phyloP scores from a whole-genome alignment of 2,113 vertebrate genomes.

The Orientallactaga bullata region DNA sequence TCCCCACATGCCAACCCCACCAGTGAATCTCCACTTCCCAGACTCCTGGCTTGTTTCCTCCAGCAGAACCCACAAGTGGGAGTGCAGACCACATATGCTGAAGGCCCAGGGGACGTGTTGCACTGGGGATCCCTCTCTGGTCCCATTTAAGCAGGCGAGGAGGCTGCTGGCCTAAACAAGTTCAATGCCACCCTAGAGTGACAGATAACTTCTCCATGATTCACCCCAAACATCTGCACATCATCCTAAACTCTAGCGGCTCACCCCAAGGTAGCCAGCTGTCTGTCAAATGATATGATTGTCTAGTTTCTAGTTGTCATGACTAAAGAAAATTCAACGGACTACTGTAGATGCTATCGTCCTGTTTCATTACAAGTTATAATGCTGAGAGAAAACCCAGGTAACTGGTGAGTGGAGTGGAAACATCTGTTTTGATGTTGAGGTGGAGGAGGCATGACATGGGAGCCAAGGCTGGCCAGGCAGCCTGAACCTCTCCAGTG shows the following conservation, averaged over 20 bases:
- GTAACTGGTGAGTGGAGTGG: slow-evolving; percentile 18
- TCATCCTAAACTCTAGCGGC: background rate
- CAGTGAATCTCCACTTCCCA: background rate
- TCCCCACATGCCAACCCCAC: too few relatives aligned
- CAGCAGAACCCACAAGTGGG: background rate
- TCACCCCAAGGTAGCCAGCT: background rate
- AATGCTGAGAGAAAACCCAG: background rate
- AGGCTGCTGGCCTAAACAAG: background rate
- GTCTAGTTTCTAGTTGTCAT: background rate
- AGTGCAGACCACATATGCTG: fast-evolving
- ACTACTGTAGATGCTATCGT: background rate
- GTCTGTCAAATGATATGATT: background rate
- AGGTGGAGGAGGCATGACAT: background rate
- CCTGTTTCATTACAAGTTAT: background rate
- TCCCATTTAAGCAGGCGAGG: background rate
- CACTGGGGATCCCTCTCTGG: background rate
- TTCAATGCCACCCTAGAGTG: background rate
- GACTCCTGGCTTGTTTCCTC: background rate
- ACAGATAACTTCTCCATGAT: background rate
- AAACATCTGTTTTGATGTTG: background rate
- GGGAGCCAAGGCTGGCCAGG: background rate
- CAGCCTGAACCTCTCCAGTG: background rate
- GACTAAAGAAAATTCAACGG: background rate
- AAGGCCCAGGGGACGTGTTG: background rate
- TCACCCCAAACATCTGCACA: background rate